These are phyloP conservation scores for Cossypha polioptera DNA, from an alignment of 2,797 vertebrate species.

Conservation along the genomic window DNA sequence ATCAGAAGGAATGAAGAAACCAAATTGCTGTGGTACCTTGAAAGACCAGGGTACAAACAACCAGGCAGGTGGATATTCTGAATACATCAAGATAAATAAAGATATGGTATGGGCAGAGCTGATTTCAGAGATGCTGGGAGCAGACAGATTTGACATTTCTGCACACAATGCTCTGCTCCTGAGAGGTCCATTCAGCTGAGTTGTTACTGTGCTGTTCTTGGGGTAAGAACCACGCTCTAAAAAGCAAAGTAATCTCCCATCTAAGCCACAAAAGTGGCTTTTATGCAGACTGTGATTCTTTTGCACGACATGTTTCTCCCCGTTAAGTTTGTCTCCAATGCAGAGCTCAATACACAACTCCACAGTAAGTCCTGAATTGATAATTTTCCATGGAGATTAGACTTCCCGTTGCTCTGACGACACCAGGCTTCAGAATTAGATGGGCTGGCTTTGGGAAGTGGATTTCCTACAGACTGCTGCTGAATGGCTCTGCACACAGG, in stretches of 20 bases:
- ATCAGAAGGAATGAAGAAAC: not conserved
- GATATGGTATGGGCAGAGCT: not conserved
- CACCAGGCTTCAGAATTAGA: not conserved
- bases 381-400: conserved; percentile 47
- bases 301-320: not conserved
- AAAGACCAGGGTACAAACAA: not conserved
- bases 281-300: not conserved
- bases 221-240: not conserved
- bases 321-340: not conserved
- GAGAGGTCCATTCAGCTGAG: not conserved
- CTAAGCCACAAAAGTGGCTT: conserved; percentile 1
- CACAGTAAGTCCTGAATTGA: not conserved
- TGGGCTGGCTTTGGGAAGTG: not conserved
- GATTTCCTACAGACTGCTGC: not conserved
- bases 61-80: not conserved
- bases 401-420: not conserved
- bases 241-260: not conserved
- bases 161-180: not conserved
- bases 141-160: not conserved
- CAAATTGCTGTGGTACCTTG: not conserved
- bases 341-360: not conserved
- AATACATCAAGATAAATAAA: not conserved
- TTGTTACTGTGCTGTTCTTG: not conserved
- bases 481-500: not conserved
- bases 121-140: not conserved